These are phyloP conservation scores for Cyprinodon diabolis DNA, from an alignment of 2,797 vertebrate species.

Conservation along the genomic window DNA sequence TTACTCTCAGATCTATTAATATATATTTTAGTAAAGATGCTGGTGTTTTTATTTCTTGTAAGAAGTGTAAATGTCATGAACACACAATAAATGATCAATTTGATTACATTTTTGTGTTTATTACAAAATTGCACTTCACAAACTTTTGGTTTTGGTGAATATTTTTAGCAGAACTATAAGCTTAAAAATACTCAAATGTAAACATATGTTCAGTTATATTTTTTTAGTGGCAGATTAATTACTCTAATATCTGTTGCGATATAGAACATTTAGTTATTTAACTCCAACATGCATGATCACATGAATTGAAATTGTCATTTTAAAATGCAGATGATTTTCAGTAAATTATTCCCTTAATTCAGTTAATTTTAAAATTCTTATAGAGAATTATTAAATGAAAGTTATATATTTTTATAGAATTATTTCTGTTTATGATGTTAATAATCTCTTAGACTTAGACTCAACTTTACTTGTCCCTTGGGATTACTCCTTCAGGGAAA, in stretches of 20 bases:
- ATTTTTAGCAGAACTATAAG: neutral
- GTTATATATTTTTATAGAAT: no score
- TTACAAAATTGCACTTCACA: neutral
- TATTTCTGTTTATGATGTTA: no score
- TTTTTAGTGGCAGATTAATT: neutral
- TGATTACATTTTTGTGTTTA: constrained; percentile 12
- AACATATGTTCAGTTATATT: neutral
- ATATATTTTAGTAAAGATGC: constrained; percentile 84
- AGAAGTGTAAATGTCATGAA: constrained; percentile 77
- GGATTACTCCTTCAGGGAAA: no score
- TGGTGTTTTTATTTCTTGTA: constrained; percentile 72
- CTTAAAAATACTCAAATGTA: neutral
- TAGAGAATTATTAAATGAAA: neutral
- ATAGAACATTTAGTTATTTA: neutral
- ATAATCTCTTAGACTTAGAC: no score
- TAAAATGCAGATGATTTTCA: no score
- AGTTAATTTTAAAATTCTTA: no score
- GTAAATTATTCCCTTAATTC: no score
- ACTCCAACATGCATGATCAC: neutral
- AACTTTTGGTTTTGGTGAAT: neutral
- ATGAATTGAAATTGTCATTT: no score
- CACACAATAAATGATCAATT: constrained; percentile 81
- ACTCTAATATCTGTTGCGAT: neutral
- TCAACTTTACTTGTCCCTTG: no score
- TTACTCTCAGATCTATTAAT: constrained; percentile 80